phyloP scores from a whole-genome alignment of 2,888 invertebrate species.

The Siphlonurus alternatus region DNA sequence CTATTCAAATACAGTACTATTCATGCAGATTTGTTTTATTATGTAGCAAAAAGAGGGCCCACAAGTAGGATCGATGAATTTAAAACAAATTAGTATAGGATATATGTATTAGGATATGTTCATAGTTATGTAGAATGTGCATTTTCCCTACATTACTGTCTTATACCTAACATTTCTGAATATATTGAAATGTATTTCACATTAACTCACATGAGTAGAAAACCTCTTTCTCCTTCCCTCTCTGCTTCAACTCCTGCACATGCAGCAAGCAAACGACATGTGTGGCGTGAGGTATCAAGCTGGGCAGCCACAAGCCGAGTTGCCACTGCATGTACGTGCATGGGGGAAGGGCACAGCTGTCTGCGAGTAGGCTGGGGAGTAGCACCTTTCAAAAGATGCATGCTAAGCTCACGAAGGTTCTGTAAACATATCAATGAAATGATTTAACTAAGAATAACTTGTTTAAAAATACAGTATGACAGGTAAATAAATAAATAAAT shows the following conservation, averaged over 20 bases:
- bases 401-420: slow-evolving; percentile 72
- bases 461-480: background rate
- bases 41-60: no score
- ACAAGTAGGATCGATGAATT: no score
- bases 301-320: slow-evolving; percentile 69
- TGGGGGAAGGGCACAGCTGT: slow-evolving; percentile 37
- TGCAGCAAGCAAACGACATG: slow-evolving; percentile 56
- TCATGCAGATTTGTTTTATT: no score
- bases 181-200: no score
- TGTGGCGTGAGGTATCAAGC: slow-evolving; percentile 56
- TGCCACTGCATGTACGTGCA: slow-evolving; percentile 62
- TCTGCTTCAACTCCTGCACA: slow-evolving; percentile 49
- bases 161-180: no score
- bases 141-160: no score
- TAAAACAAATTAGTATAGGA: no score
- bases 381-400: slow-evolving; percentile 49
- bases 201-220: slow-evolving; percentile 50
- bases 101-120: no score
- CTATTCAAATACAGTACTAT: no score
- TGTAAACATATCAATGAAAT: slow-evolving; percentile 21
- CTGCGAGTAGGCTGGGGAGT: slow-evolving; percentile 7
- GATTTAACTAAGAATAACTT: background rate
- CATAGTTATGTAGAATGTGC: no score
- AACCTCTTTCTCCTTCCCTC: slow-evolving; percentile 55
- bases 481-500: background rate